Evolutionary conservation across 37 sponge, comb jelly and placozoan species (phyloP).

Genomic region (Bolinopsis microptera): DNA sequence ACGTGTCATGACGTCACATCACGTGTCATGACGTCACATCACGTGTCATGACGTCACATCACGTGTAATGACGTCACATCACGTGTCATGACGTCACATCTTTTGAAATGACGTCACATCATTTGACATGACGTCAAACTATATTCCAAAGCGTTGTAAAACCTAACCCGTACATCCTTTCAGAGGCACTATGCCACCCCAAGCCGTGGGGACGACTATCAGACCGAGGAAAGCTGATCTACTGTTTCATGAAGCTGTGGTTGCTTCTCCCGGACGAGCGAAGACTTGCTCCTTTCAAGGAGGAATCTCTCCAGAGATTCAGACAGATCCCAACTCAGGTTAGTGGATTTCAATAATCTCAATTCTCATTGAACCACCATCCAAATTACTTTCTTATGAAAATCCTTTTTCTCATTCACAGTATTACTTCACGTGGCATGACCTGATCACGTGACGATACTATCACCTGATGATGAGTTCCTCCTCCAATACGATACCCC

Average conservation of each 20-base stretch:
- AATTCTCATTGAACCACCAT: no score
- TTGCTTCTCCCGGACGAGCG: not conserved
- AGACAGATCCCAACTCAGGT: conserved; percentile 29
- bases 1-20: no score
- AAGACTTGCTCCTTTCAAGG: conserved; percentile 38
- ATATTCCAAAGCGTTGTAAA: not conserved
- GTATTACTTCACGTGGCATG: no score
- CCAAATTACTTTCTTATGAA: no score
- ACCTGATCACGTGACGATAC: not conserved
- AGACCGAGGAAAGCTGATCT: conserved; percentile 14
- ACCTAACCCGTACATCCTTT: not conserved
- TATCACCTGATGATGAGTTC: not conserved
- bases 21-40: no score
- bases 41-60: not conserved
- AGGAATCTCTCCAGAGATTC: conserved; percentile 43
- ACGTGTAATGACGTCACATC: not conserved
- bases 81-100: not conserved
- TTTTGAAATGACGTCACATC: not conserved
- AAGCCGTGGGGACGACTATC: conserved; percentile 22
- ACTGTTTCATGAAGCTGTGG: conserved; percentile 46
- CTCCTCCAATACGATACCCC: no score
- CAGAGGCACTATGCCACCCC: conserved; percentile 27
- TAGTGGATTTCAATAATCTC: no score
- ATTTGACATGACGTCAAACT: not conserved
- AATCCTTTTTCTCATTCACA: no score